A percentile compares a stretch with the other conserved stretches of the same genome.
These are phyloP conservation scores for Trissolcus japonicus DNA, from an alignment of 2,888 invertebrate species.

Conservation along the genomic window DNA sequence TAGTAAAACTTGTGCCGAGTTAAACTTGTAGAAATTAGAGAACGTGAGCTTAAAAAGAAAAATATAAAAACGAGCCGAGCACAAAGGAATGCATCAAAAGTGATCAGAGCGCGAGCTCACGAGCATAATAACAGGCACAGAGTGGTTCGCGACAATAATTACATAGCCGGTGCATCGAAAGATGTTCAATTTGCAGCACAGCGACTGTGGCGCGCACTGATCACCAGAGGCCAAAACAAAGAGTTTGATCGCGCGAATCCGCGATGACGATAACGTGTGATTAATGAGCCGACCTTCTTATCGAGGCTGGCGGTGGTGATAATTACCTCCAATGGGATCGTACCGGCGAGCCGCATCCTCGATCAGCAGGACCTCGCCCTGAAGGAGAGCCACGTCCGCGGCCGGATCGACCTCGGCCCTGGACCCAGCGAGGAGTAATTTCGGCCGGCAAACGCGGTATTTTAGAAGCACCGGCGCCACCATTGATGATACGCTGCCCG, in stretches of 20 bases:
- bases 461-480: slow-evolving; percentile 72
- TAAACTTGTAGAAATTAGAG: slow-evolving; percentile 2
- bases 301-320: slow-evolving; percentile 32
- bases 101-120: slow-evolving; percentile 16
- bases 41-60: not conserved
- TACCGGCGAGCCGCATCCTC: slow-evolving; percentile 79
- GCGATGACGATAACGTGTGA: slow-evolving; percentile 41
- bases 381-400: slow-evolving; percentile 79
- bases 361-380: slow-evolving; percentile 82
- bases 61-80: not conserved
- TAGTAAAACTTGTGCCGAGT: not conserved
- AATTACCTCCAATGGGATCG: slow-evolving; percentile 78
- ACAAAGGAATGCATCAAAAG: slow-evolving; percentile 26
- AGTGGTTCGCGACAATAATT: slow-evolving; percentile 24
- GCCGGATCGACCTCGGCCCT: slow-evolving; percentile 81
- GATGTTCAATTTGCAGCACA: slow-evolving; percentile 21
- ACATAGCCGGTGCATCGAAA: slow-evolving; percentile 10
- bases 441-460: slow-evolving; percentile 73
- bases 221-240: slow-evolving; percentile 24
- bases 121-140: slow-evolving; percentile 14
- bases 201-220: not conserved
- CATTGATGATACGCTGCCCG: slow-evolving; percentile 70
- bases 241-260: slow-evolving; percentile 21
- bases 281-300: slow-evolving; percentile 42
- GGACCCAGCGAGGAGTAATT: slow-evolving; percentile 81